Base-by-base conservation (phyloP, 2,113 vertebrate species). In the Hoplias malabaricus region DNA sequence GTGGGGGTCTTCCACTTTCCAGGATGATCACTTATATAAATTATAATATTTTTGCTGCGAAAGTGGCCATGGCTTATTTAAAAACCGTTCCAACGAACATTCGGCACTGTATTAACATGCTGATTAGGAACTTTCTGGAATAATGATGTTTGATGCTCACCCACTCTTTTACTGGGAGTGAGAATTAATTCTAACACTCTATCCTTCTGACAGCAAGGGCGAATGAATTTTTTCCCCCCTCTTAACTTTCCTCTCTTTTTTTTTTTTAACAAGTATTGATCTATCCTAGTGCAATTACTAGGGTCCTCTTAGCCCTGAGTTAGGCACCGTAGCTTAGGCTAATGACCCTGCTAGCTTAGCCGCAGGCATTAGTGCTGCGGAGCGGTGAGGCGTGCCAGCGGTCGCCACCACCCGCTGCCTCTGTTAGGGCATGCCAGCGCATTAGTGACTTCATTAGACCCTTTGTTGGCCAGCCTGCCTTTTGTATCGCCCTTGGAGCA, bases 361-460 rank as follows among this genome's bases (percentile, higher is more conserved):
- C 46, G 11, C 57, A 25, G 83, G 82, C 84, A 78, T 84, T 84
- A 82, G 82, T 21, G 73, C 56, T 69, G 66, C 31, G 57, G 86
- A 84, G 85, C 88, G 83, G 86, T 84, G 85, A 90, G 89, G 87
- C 85, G 42, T 90, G 87, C 84, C 81, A 81, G 79, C 83, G 84
- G 78, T 85, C 83, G 78, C 73, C 43, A 42, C 82, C 85, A 86
- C 87, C 88, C 78, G 84, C 82, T 19, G 88, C 87, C 90, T 86
- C 78, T 89, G 88, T 84, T 90, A 88, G 87, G 89, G 84, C 89
- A 87, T 86, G 85, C 87, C 89, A 87, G 84, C 82, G 88, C 87
- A 91, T 92, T 91, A 91, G 86, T 87, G 86, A 90, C 89, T 91
- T 92, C 87, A 91, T 92, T 90, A 87, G 85, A 79, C 78, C 86